Base-by-base conservation (phyloP, 2,113 vertebrate species). In the Podarcis cretensis region DNA sequence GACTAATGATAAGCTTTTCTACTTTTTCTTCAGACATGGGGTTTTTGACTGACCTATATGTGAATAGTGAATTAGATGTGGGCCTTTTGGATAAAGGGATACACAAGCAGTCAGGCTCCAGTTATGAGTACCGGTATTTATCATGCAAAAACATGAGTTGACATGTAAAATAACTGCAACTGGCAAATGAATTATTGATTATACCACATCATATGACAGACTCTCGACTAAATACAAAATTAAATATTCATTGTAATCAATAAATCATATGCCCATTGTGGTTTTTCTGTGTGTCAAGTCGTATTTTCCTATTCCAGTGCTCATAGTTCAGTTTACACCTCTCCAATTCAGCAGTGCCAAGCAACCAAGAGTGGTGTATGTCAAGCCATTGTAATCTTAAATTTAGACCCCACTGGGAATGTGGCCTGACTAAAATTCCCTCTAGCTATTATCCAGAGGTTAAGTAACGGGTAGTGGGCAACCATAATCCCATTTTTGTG, bases 221-320 rank as follows among this genome's bases (percentile, higher is more conserved):
- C 65, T 89, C 90, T 89, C 81, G 77, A 90, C 88, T 91, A 91
- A 90, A 93, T 87, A 82, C 90, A 93, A 91, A 94, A 95, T 94
- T 88, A 95, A 96, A 92, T 90, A 90, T 92, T 93, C 87, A 95
- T 95, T 93, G 69, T 78, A 90, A 91, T 91, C 89, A 90, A 77
- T 93, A 92, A 95, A 90, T 90, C 87, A 91, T 94, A 86, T 66
- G 89, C 54, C 87, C 57, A 84, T 90, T 79, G 89, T 79, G 88
- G 84, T 75, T 81, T 35, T 90, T 93, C 85, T 87, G 35, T 32
- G 0, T 0, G 0, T 88, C 80, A n/a, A 65, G 82, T 25, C 89
- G 68, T 75, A 88, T 93, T 91, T 93, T 76, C 69, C 1, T 3
- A 0, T 25, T 80, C 32, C 40, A 37, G 14, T 37, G 3, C 54